Evolutionary conservation across 2,888 invertebrate genomes (phyloP).

Genomic region (Ectobius pallidus): DNA sequence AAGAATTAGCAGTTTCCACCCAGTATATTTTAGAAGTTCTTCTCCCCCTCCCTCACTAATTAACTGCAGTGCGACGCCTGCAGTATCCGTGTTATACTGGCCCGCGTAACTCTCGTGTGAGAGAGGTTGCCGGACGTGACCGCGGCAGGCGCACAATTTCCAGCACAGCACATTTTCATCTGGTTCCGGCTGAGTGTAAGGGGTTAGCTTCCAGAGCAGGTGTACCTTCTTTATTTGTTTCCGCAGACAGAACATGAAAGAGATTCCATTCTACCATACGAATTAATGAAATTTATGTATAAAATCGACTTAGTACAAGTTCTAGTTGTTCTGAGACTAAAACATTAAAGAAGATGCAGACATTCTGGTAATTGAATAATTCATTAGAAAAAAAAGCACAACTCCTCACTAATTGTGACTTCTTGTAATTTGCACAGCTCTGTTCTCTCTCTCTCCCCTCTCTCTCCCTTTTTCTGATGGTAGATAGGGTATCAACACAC

Average conservation of each 20-base stretch:
- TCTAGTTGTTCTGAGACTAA: too few relatives aligned
- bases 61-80: neutral
- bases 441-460: too few relatives aligned
- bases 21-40: too few relatives aligned
- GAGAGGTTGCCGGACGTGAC: conserved; percentile 1
- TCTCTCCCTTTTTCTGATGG: too few relatives aligned
- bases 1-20: too few relatives aligned
- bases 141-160: neutral
- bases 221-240: neutral
- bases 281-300: neutral
- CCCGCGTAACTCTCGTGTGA: neutral
- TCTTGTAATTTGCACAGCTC: too few relatives aligned
- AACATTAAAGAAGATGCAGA: too few relatives aligned
- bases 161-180: too few relatives aligned
- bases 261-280: neutral
- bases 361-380: too few relatives aligned
- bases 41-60: neutral
- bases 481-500: too few relatives aligned
- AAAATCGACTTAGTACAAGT: neutral
- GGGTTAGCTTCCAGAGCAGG: neutral
- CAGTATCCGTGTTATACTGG: neutral
- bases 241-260: conserved; percentile 3
- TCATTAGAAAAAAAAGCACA: too few relatives aligned
- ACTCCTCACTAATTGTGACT: too few relatives aligned
- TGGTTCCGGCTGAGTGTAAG: neutral